Base-by-base conservation (phyloP, 2,797 vertebrate genomes). In the Cossypha dichroa region DNA sequence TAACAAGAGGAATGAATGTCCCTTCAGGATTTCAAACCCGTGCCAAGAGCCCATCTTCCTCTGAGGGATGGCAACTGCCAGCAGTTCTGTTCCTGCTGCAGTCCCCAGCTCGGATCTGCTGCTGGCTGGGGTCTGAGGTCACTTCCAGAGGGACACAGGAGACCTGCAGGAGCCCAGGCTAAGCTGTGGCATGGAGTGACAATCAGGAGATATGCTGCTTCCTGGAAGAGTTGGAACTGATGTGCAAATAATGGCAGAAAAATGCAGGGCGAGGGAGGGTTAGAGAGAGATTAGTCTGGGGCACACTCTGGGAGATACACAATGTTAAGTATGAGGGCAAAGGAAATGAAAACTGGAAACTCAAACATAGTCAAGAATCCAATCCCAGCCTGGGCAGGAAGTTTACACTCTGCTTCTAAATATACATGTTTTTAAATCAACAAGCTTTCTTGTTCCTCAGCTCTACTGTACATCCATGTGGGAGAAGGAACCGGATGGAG, bases 391-490 rank as follows among this genome's bases (percentile, higher is more conserved):
- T 96, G 96, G 95, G 94, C 98, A 98, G 98, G 98, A 98, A 98
- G 98, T 98, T 98, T 98, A 98, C 97, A 93, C 94, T 93, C 96
- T 96, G 97, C 95, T 97, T 98, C 97, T 97, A 98, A 98, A 98
- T 98, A 97, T 96, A 97, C 97, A 96, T 97, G 96, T 96, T 97
- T 97, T 97, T 97, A 97, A 97, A 97, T 97, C 97, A 98, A 98
- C 98, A 98, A 96, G 87, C 97, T 92, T 95, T 94, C 93, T 95
- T 84, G 93, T 94, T 97, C 97, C 90, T 97, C 93, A 96, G 94
- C 82, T 82, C 89, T 43, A 88, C 94, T 63, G 43, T 84, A 59
- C 81, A 75, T 46, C 88, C 31, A 29, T 49, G 40, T 15, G 34
- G 91, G 75, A 88, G 75, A 31, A 55, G 16, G 20, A 74, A 59